phyloP scores from a whole-genome alignment of 2,113 vertebrate genomes.

The Passer domesticus region DNA sequence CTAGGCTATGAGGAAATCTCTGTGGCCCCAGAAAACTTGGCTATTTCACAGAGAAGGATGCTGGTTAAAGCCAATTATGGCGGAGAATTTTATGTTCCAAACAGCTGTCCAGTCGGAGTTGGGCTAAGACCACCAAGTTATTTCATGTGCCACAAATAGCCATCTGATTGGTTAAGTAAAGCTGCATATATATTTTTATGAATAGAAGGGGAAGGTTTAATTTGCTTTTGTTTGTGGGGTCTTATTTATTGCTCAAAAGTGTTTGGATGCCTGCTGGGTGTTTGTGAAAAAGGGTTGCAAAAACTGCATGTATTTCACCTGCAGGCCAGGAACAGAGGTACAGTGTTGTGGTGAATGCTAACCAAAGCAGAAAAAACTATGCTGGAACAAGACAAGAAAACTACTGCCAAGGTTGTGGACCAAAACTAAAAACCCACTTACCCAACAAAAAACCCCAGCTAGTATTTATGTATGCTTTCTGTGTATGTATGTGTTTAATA shows the following conservation, averaged over 20 bases:
- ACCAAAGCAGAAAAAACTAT: neutral
- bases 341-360: neutral
- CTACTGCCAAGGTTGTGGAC: neutral
- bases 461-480: neutral
- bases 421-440: neutral
- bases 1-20: conserved; percentile 52
- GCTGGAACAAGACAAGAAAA: neutral
- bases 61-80: conserved; percentile 37
- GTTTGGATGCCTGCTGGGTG: conserved; percentile 55
- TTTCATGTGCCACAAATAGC: conserved; percentile 3
- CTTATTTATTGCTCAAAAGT: conserved; percentile 52
- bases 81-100: conserved; percentile 12
- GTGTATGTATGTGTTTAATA: neutral
- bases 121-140: conserved; percentile 54
- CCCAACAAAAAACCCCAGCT: neutral
- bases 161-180: conserved; percentile 19
- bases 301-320: neutral
- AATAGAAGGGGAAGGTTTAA: conserved; percentile 53
- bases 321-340: neutral
- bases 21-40: neutral
- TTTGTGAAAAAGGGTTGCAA: neutral
- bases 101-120: conserved; percentile 49
- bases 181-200: conserved; percentile 40
- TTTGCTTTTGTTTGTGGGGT: conserved; percentile 67
- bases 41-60: conserved; percentile 37